phyloP scores from a whole-genome alignment of 2,888 invertebrate genomes.

The Plebejus melissa region DNA sequence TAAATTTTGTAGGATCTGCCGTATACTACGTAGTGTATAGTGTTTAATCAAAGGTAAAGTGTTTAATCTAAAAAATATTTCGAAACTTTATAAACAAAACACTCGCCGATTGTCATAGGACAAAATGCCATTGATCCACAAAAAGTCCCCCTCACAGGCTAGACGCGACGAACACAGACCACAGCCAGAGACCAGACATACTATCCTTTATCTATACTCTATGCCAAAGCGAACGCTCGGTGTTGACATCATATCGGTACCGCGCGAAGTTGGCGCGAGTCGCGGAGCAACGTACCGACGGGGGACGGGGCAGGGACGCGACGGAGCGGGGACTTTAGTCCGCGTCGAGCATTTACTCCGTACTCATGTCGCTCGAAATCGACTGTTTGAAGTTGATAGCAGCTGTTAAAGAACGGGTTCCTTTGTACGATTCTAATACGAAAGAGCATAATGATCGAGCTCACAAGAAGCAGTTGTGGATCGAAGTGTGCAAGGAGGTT shows the following conservation, averaged over 20 bases:
- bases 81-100: too few relatives aligned
- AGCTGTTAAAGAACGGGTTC: background rate
- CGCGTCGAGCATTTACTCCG: background rate
- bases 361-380: background rate
- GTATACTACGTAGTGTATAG: too few relatives aligned
- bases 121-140: background rate
- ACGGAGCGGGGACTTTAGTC: conserved; percentile 4
- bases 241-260: background rate
- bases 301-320: background rate
- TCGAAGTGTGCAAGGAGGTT: background rate
- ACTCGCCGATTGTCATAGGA: background rate
- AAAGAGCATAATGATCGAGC: background rate
- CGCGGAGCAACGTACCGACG: background rate
- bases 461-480: background rate
- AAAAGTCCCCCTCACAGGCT: background rate
- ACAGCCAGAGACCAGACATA: too few relatives aligned
- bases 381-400: background rate
- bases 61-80: too few relatives aligned
- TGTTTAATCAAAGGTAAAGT: too few relatives aligned
- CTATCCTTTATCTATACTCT: too few relatives aligned
- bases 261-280: background rate
- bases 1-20: too few relatives aligned
- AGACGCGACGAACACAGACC: background rate
- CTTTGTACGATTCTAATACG: background rate
- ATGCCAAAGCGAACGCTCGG: background rate